phyloP scores from a whole-genome alignment of 2,888 invertebrate species.

The Thymelicus lineola region DNA sequence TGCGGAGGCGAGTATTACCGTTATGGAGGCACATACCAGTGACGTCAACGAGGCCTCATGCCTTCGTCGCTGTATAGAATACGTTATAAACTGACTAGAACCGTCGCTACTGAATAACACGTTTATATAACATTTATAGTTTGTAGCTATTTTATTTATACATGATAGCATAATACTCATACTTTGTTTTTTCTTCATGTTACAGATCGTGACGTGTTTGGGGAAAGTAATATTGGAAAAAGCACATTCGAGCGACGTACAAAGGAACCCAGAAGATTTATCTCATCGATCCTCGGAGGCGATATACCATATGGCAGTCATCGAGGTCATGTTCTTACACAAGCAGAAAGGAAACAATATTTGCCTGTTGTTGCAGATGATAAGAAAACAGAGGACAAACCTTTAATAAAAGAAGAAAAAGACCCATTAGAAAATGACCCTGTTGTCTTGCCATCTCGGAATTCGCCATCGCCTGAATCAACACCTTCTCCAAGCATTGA shows the following conservation, averaged over 20 bases:
- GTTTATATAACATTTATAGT: slow-evolving; percentile 36
- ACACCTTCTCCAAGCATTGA: slow-evolving; percentile 87
- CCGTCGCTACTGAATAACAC: slow-evolving; percentile 54
- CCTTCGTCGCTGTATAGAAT: slow-evolving; percentile 74
- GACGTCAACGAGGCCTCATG: slow-evolving; percentile 82
- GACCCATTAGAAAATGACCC: slow-evolving; percentile 87
- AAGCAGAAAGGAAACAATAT: slow-evolving; percentile 93
- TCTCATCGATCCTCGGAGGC: slow-evolving; percentile 92
- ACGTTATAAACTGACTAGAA: slow-evolving; percentile 71
- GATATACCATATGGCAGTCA: slow-evolving; percentile 92
- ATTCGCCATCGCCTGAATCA: slow-evolving; percentile 81
- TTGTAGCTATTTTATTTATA: not conserved
- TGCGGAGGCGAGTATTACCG: slow-evolving; percentile 81
- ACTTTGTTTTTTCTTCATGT: slow-evolving; percentile 28
- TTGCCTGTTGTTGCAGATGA: slow-evolving; percentile 85
- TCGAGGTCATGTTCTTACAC: slow-evolving; percentile 90
- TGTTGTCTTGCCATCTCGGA: slow-evolving; percentile 82
- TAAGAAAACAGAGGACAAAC: slow-evolving; percentile 81
- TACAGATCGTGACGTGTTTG: slow-evolving; percentile 83
- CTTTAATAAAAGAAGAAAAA: slow-evolving; percentile 87
- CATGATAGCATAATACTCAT: not conserved
- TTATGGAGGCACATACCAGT: slow-evolving; percentile 84
- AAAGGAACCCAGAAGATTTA: slow-evolving; percentile 87
- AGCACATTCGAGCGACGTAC: slow-evolving; percentile 64
- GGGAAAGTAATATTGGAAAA: slow-evolving; percentile 66